A percentile compares a stretch with the other conserved stretches of the same genome.
These are phyloP conservation scores for Latrodectus hesperus DNA, from an alignment of 2,888 invertebrate genomes.

Conservation along the genomic window DNA sequence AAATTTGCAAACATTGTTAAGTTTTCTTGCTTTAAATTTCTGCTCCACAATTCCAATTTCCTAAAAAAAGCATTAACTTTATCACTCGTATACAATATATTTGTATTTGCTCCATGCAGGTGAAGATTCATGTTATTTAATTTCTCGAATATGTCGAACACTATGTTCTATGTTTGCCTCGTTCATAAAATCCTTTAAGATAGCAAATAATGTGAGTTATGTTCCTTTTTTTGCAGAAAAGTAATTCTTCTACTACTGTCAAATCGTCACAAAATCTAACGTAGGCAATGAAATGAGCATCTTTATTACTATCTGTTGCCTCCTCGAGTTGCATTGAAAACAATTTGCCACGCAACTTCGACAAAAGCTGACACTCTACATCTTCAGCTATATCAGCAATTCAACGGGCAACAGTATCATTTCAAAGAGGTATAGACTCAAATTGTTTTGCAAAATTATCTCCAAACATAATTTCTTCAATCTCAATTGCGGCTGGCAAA, in stretches of 20 bases:
- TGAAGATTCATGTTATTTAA: no score
- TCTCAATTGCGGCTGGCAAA: slow-evolving; percentile 55
- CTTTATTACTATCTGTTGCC: slow-evolving; percentile 36
- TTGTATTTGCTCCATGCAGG: no score
- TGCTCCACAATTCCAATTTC: slow-evolving; percentile 33
- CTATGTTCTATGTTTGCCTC: no score
- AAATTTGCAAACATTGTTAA: slow-evolving; percentile 9
- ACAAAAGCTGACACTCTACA: slow-evolving; percentile 54
- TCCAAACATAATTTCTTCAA: slow-evolving; percentile 55
- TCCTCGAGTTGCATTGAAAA: slow-evolving; percentile 24
- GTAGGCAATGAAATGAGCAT: slow-evolving; percentile 38
- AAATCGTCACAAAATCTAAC: slow-evolving; percentile 36
- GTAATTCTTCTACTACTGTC: slow-evolving; percentile 39
- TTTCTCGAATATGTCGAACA: neutral
- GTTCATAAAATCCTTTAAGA: no score
- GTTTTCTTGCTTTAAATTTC: slow-evolving; percentile 32
- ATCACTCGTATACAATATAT: neutral
- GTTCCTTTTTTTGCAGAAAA: slow-evolving; percentile 35
- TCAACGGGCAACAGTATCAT: slow-evolving; percentile 50
- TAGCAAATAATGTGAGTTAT: no score
- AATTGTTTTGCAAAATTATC: slow-evolving; percentile 12
- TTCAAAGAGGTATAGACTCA: slow-evolving; percentile 37
- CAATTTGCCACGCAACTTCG: slow-evolving; percentile 51
- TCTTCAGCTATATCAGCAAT: slow-evolving; percentile 59
- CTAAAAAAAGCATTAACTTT: slow-evolving; percentile 32